Evolutionary conservation across 1,140 invertebrate species (phyloP).

Genomic region (Drosophila paulistorum): DNA sequence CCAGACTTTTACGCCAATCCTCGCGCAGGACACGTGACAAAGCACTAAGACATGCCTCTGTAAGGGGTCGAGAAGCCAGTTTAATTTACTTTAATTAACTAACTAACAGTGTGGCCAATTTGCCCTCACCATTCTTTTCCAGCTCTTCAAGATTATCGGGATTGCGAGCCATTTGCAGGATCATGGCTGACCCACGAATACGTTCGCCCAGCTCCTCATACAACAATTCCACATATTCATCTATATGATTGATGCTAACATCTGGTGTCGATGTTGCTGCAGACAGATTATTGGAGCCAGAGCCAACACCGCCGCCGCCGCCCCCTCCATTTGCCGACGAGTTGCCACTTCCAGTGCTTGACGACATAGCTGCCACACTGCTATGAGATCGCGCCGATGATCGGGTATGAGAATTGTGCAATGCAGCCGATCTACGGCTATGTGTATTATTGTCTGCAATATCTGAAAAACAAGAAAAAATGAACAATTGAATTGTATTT

Average conservation of each 20-base stretch:
- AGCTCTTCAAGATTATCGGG: slow-evolving; percentile 97
- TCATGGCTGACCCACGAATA: slow-evolving; percentile 95
- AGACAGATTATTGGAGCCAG: slow-evolving; percentile 31
- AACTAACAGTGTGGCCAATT: too few relatives aligned
- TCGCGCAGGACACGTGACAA: slow-evolving; percentile 96
- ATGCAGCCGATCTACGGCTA: slow-evolving; percentile 58
- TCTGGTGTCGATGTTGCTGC: slow-evolving; percentile 55
- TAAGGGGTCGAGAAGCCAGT: slow-evolving; percentile 14
- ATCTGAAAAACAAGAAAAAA: slow-evolving; percentile 40
- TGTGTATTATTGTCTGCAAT: slow-evolving; percentile 73
- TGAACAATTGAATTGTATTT: too few relatives aligned
- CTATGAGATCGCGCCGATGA: slow-evolving; percentile 58
- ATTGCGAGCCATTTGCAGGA: slow-evolving; percentile 95
- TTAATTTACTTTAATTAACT: too few relatives aligned
- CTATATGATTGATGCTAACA: slow-evolving; percentile 92
- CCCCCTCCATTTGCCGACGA: background rate
- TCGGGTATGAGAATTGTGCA: slow-evolving; percentile 59
- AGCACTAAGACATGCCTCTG: slow-evolving; percentile 97
- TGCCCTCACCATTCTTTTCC: slow-evolving; percentile 91
- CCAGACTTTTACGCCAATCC: slow-evolving; percentile 98
- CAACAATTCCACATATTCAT: slow-evolving; percentile 97
- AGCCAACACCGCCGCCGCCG: slow-evolving; percentile 13
- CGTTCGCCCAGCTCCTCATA: slow-evolving; percentile 98
- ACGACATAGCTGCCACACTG: slow-evolving; percentile 46
- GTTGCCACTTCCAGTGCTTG: slow-evolving; percentile 28